Evolutionary conservation across 1,140 invertebrate genomes (phyloP).

Genomic region (Phortica variegata): DNA sequence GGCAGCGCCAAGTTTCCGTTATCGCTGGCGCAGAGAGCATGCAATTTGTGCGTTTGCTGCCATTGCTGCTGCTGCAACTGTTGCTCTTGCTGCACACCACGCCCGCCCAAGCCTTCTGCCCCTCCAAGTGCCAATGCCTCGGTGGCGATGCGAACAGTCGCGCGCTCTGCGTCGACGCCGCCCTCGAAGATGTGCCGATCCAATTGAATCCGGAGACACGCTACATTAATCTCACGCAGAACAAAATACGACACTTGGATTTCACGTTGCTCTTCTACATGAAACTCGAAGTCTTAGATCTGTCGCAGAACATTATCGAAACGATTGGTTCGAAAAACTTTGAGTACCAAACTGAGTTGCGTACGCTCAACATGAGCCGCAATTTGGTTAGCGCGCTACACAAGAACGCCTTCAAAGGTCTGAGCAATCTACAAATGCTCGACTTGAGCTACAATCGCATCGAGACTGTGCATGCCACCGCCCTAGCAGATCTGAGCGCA

Average conservation of each 20-base stretch:
- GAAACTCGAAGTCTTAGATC: constrained; percentile 73
- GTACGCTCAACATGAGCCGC: constrained; percentile 72
- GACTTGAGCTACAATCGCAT: constrained; percentile 79
- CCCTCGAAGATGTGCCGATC: constrained; percentile 80
- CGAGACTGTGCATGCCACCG: constrained; percentile 67
- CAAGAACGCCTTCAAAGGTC: constrained; percentile 74
- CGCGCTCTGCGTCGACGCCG: constrained; percentile 71
- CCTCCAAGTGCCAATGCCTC: constrained; percentile 72
- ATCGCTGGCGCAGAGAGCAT: constrained; percentile 1
- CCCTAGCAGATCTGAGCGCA: constrained; percentile 71
- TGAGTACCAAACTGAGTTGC: constrained; percentile 69
- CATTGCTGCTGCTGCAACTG: constrained; percentile 13
- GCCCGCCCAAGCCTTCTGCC: constrained; percentile 68
- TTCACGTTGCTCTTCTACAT: constrained; percentile 77
- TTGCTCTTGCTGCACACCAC: constrained; percentile 27
- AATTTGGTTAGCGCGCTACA: constrained; percentile 71
- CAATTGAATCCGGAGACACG: constrained; percentile 82
- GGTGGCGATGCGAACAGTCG: constrained; percentile 70
- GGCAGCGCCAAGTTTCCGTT: constrained; percentile 1
- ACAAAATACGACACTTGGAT: constrained; percentile 70
- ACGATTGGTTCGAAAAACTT: constrained; percentile 79
- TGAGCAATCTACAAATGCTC: constrained; percentile 67
- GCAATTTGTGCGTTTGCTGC: neutral
- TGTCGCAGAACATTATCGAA: constrained; percentile 78
- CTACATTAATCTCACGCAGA: constrained; percentile 74